phyloP scores from a whole-genome alignment of 2,797 vertebrate species.

The Antrozous pallidus region DNA sequence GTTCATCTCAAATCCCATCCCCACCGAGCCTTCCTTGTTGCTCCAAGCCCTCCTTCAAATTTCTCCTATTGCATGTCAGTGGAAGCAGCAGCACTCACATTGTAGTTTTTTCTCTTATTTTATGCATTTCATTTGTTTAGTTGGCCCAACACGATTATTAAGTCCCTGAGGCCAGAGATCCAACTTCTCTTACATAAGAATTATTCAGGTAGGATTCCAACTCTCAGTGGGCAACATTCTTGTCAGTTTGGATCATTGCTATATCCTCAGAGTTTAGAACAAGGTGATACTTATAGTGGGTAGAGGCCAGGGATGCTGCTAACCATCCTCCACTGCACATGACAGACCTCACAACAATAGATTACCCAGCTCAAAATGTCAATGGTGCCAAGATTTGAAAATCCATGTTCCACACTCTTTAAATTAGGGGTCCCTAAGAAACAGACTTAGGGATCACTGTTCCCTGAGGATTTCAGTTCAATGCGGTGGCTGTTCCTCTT shows the following conservation, averaged over 20 bases:
- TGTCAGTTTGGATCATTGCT: background rate
- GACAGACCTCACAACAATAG: background rate
- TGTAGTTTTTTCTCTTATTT: background rate
- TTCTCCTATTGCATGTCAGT: background rate
- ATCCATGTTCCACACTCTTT: background rate
- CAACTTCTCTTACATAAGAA: background rate
- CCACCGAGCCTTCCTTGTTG: background rate
- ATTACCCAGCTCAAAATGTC: background rate
- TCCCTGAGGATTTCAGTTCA: conserved; percentile 17
- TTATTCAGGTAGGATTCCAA: background rate
- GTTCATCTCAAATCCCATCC: background rate
- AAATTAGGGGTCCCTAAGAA: background rate
- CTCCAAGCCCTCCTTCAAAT: background rate
- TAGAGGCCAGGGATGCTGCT: background rate
- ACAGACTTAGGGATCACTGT: background rate
- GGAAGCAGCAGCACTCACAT: background rate
- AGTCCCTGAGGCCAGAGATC: background rate
- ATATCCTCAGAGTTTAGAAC: background rate
- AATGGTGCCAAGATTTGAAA: background rate
- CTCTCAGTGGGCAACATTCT: background rate
- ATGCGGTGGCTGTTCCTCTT: background rate
- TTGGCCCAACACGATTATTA: background rate
- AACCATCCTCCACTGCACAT: background rate
- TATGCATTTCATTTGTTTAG: background rate
- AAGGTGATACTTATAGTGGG: background rate